Evolutionary conservation across 2,797 vertebrate genomes (phyloP), one percentile per base, ranked within the genome.

Genomic region (Threskiornis aethiopicus): DNA sequence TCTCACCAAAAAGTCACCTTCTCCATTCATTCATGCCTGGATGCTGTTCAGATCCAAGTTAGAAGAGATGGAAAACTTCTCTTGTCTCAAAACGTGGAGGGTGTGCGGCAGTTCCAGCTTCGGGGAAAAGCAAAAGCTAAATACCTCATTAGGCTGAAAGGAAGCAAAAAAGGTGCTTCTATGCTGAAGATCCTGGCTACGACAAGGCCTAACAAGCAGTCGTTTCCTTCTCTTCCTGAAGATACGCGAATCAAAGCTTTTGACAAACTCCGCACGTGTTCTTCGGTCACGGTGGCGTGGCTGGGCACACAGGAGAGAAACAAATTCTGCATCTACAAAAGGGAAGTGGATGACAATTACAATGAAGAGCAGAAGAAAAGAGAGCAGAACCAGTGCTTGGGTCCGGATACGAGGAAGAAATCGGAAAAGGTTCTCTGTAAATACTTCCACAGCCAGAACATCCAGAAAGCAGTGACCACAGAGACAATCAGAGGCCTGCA

Each of bases 351-450:
- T 4, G 99, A 99, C 44, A 98, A 97, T 73, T 99, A 99, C 51
- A 98, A 95, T 0, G 99, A 99, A 84, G 99, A 99, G 92, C 99
- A 99, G 97, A 98, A 99, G 83, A 99, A 98, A 61, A 98, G 99
- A 73, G 99, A 99, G 89, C 99, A 99, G 95, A 99, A 99, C 97
- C 99, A 99, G 72, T 99, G 99, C 67, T 98, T 99, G 21, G 99
- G 99, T 35, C 99, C 99, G 3, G 99, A 99, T 70, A 98, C 98
- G 0, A 99, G 99, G 94, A 99, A 99, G 98, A 99, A 99, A 97
- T 99, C 98, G 0, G 99, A 99, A 92, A 99, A 99, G 95, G 99
- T 99, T 93, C 98, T 99, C 91, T 99, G 99, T 98, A 99, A 99
- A 98, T 99, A 99, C 90, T 99, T 99, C 98, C 99, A 99, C 97